A percentile compares a stretch with the other conserved stretches of the same genome.
These are phyloP conservation scores for Aphyosemion australe DNA, from an alignment of 2,113 vertebrate genomes.

Conservation along the genomic window DNA sequence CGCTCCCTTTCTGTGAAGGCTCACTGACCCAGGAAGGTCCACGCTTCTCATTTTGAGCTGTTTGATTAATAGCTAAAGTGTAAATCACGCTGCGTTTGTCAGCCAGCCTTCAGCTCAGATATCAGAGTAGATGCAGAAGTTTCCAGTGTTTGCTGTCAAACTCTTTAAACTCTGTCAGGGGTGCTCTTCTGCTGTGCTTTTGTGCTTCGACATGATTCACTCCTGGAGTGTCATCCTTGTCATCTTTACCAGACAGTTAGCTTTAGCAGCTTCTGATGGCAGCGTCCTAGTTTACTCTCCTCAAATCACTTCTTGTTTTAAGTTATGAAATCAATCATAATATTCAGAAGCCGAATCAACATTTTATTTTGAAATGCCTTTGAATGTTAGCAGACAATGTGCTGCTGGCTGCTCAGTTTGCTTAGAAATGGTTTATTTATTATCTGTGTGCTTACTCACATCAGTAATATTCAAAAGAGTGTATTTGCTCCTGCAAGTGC, in stretches of 20 bases:
- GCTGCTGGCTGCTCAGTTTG: conserved; percentile 1
- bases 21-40: not conserved
- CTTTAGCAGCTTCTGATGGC: not conserved
- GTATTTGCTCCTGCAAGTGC: not conserved
- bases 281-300: not conserved
- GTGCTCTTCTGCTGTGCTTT: not conserved
- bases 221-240: not conserved
- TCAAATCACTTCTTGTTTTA: not conserved
- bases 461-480: conserved; percentile 9
- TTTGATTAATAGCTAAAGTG: conserved; percentile 5
- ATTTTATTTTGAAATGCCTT: not conserved
- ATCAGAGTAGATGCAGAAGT: not conserved
- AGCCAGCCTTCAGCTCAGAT: conserved; percentile 2
- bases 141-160: not conserved
- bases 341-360: not conserved
- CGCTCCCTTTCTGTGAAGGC: not conserved
- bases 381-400: not conserved
- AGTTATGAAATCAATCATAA: not conserved
- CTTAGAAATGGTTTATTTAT: not conserved
- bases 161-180: not conserved
- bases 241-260: not conserved
- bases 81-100: not conserved
- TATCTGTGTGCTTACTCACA: not conserved
- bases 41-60: not conserved
- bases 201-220: not conserved